Evolutionary conservation across 2,113 vertebrate genomes (phyloP).

Genomic region (Varanus salvator): DNA sequence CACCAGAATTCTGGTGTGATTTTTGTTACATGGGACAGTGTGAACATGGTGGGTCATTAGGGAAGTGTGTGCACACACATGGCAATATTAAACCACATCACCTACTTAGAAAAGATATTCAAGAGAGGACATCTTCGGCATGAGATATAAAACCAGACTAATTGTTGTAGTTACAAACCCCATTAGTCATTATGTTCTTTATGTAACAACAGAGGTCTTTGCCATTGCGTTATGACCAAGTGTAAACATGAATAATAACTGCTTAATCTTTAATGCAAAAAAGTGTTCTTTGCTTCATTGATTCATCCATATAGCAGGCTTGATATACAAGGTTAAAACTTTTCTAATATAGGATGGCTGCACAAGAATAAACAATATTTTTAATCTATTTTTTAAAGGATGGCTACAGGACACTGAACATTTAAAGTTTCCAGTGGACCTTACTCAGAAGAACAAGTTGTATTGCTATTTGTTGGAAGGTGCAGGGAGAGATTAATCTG

Average conservation of each 20-base stretch:
- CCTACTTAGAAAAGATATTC: not conserved
- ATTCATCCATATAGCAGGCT: not conserved
- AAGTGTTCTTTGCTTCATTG: accelerated
- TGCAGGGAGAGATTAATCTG: too few relatives aligned
- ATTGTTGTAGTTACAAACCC: not conserved
- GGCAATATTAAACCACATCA: not conserved
- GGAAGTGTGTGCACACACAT: not conserved
- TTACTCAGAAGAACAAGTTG: not conserved
- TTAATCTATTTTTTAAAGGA: not conserved
- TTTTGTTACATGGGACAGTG: not conserved
- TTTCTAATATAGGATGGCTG: not conserved
- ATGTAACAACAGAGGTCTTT: conserved; percentile 23
- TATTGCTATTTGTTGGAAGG: too few relatives aligned
- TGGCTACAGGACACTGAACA: not conserved
- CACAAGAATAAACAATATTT: not conserved
- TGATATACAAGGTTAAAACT: not conserved
- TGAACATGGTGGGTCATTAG: not conserved
- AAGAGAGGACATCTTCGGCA: not conserved
- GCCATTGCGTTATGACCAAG: conserved; percentile 5
- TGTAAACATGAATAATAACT: conserved; percentile 3
- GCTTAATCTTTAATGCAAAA: conserved; percentile 11
- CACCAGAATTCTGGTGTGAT: not conserved
- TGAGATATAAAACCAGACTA: conserved; percentile 6
- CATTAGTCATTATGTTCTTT: conserved; percentile 12
- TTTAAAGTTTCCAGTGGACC: not conserved